These are phyloP conservation scores for Lepus timidus DNA, from an alignment of 2,113 vertebrate species.

Conservation along the genomic window DNA sequence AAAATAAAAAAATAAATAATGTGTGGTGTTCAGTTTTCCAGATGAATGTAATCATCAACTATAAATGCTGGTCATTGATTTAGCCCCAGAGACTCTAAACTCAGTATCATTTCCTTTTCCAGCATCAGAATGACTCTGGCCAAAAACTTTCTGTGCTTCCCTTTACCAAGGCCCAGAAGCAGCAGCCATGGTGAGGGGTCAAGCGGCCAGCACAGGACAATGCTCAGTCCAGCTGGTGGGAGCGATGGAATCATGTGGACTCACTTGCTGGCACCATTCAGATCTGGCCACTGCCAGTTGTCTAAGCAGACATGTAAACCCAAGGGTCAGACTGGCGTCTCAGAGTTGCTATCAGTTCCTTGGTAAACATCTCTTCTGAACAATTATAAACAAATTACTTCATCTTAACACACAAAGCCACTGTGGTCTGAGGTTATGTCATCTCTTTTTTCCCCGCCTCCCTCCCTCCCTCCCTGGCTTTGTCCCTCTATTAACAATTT, in stretches of 20 bases:
- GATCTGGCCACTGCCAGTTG: background rate
- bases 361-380: conserved; percentile 55
- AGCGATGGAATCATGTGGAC: background rate
- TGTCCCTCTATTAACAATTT: background rate
- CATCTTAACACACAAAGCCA: background rate
- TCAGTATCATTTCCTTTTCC: background rate
- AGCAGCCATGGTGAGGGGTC: background rate
- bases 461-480: background rate
- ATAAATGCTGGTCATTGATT: background rate
- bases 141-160: background rate
- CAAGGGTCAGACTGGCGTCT: background rate
- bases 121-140: background rate
- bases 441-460: background rate
- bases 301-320: background rate
- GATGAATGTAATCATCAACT: background rate
- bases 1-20: too few species aligned
- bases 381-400: conserved; percentile 64
- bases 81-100: background rate
- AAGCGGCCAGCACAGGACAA: background rate
- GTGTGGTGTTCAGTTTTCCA: background rate
- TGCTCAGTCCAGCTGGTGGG: background rate
- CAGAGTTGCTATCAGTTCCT: background rate
- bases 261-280: background rate
- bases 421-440: background rate
- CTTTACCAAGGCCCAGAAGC: background rate